Percentiles rank a stretch among this genome's conserved stretches.
Conservation (phyloP, 2,113 vertebrate genomes). For the Parotia lawesii region DNA sequence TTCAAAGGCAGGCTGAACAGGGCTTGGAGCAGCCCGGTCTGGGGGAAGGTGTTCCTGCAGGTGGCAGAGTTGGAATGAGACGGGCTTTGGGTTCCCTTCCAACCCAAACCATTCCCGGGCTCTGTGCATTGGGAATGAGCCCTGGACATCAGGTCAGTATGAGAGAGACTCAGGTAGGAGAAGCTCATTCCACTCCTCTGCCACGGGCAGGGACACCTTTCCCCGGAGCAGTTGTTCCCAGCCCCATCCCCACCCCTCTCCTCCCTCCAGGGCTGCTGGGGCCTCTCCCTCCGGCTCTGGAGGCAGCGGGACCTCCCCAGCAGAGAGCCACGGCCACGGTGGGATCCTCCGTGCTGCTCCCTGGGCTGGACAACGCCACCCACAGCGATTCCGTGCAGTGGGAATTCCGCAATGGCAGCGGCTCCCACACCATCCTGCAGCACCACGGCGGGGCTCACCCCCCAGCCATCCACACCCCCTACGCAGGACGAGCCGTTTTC, state of each 20-base stretch:
- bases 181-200: neutral
- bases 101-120: neutral
- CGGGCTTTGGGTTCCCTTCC: neutral
- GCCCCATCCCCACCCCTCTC: neutral
- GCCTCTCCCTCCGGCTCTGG: neutral
- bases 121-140: neutral
- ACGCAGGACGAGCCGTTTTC: neutral
- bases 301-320: accelerated
- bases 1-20: neutral
- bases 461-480: accelerated
- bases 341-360: conserved; percentile 29
- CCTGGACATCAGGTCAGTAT: neutral
- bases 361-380: accelerated
- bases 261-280: neutral
- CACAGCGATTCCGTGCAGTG: accelerated
- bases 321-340: neutral
- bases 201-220: neutral
- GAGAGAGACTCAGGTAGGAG: neutral
- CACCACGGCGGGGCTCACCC: accelerated
- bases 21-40: neutral
- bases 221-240: neutral
- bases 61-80: neutral
- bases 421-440: neutral
- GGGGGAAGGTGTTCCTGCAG: neutral
- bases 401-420: neutral